Base-by-base conservation (phyloP, 2,888 invertebrate species). In the Meghimatium bilineatum region DNA sequence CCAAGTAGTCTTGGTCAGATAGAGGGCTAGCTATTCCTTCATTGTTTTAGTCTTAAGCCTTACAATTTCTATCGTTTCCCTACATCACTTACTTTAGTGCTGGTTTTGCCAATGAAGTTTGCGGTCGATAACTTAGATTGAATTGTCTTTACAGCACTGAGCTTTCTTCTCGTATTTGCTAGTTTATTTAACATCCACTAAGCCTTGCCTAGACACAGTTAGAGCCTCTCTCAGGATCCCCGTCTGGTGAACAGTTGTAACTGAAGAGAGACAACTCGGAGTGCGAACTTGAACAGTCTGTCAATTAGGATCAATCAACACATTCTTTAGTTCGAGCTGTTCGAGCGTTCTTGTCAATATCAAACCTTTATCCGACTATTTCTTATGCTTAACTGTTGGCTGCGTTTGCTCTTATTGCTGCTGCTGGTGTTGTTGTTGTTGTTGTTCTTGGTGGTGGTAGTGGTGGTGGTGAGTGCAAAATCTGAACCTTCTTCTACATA, bases 231-330 rank as follows among this genome's bases (percentile, higher is more conserved):
- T 63, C 77, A 38, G 60, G 34, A 36, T 36, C 34, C 77, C 36
- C 12, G 32, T 10, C 38, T 17, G 63, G n/a, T 60, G 36, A 60
- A 60, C 34, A 77, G 63, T 63, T 60, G 36, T 38, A 63, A 63
- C 60, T 36, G 63, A 63, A n/a, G 60, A 63, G 63, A 77, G 63
- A 77, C 77, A 60, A 63, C 77, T 63, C 38, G 26, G 63, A 77
- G 60, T 63, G 77, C 77, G 60, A 60, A n/a, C 63, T 49, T 63
- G 77, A 63, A 77, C 77, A 77, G 77, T 60, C 36, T 63, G 77
- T 77, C 77, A 60, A 77, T 77, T 77, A 77, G 77, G 63, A 60
- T 77, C 77, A 77, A 36, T 77, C 77, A 77, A n/a, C 60, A 5
- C 77, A 63, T 63, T 38, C 63, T 49, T 77, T 77, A 77, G 26